Base-by-base conservation (phyloP, 2,797 vertebrate species). In the Heliangelus exortis region DNA sequence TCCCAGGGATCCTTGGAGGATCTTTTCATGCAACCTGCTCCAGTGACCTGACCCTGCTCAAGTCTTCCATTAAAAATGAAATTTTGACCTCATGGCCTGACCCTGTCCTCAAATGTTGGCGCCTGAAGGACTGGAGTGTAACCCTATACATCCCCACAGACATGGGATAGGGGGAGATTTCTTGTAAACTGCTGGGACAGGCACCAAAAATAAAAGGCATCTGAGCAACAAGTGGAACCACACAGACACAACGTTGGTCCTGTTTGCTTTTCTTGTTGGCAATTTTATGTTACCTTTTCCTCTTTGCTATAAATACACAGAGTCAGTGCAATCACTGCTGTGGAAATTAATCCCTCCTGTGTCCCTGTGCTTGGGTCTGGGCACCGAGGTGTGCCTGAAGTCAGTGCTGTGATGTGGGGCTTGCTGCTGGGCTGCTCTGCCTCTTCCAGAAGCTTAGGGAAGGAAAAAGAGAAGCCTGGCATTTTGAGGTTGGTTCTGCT, bases 191-290 rank as follows among this genome's bases (percentile, higher is more conserved):
- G 73, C 69, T 62, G 34, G 82, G 39, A 87, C 76, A 95, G 47
- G 53, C 72, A 93, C 90, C 94, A 95, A 92, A 95, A 95, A 96
- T 93, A 95, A 93, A 92, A 95, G 62, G 33, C 79, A 53, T 89
- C 62, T 5, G 6, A 87, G 73, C 48, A 91, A 75, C 87, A 92
- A 92, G 62, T 67, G 72, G 61, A 95, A 80, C 66, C 59, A 69
- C 77, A 63, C 1, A 34, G 48, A 53, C 36, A 20, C 36, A 54
- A 26, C 0, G 0, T 62, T 66, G 43, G 6, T 69, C n/a, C 68
- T 39, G 55, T 87, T 90, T 76, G n/a, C 6, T 89, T 76, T 90
- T 50, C 45, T 81, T 36, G 12, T 74, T 55, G 61, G n/a, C 1
- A 7, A 29, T 77, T 91, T 69, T 53, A 33, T 69, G 63, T 50